Base-by-base conservation (phyloP, 1,140 invertebrate genomes). In the Pseudomyrmex dendroicus region DNA sequence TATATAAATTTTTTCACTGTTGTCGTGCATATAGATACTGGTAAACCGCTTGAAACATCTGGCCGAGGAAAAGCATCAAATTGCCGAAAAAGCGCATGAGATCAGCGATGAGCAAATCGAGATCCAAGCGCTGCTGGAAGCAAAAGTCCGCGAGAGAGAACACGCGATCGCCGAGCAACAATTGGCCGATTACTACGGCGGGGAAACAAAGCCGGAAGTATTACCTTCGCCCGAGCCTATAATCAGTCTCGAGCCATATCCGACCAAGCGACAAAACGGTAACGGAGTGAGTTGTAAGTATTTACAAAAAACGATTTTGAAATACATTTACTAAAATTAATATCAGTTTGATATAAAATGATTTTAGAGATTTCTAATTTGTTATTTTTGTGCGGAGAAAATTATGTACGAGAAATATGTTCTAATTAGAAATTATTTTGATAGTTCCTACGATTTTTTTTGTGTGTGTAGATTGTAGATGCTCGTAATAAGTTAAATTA, bases 201-300 rank as follows among this genome's bases (percentile, higher is more conserved):
- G 80, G 22, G 67, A 88, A 12, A 25, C 62, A 46, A 77, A 86
- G 64, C 88, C 50, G 0, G 93, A 94, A 80, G 74, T 68, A 35
- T 90, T 90, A 73, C 92, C 92, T 1, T 82, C 90, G 5, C 92
- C 92, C 12, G 91, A 89, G 52, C 88, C 91, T 0, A 78, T 92
- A 2, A 87, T 93, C 2, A 89, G 91, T 52, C 90, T 85, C 22
- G 86, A 35, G 5, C 35, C 35, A 35, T 7, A 89, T 44, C 64
- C 89, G 7, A 90, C 88, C 2, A 95, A 95, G 72, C 91, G 94
- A 67, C 54, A 80, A 13, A 44, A 54, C 20, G 2, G 1, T 44
- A 92, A 90, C 7, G 20, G 50, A 5, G 57, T 86, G 1, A 94
- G 89, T 77, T 94, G 94, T 94, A 72, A 94, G 94, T 93, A 85